phyloP scores from a whole-genome alignment of 2,113 vertebrate species.

The Plestiodon gilberti region DNA sequence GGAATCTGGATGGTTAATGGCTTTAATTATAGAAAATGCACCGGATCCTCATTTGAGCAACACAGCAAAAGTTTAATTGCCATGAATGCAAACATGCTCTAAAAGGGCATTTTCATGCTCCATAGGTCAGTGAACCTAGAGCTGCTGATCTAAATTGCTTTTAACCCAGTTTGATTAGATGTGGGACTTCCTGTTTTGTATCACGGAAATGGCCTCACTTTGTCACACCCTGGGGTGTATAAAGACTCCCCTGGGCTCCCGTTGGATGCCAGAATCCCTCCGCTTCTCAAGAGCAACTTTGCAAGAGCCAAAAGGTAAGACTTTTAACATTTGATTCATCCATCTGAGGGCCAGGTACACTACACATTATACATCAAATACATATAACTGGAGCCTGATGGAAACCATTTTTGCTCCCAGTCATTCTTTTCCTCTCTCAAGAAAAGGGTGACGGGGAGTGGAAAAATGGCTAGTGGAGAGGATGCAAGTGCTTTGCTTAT shows the following conservation, averaged over 20 bases:
- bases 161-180: slow-evolving; percentile 55
- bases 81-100: slow-evolving; percentile 63
- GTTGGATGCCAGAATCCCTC: background rate
- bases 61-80: slow-evolving; percentile 52
- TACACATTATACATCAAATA: background rate
- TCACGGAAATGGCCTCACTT: slow-evolving; percentile 7
- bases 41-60: slow-evolving; percentile 5
- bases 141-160: slow-evolving; percentile 59
- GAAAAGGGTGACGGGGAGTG: background rate
- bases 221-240: background rate
- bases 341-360: background rate
- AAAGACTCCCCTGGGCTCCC: slow-evolving; percentile 6
- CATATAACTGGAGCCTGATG: background rate
- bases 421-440: no score
- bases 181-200: slow-evolving; percentile 58
- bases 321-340: background rate
- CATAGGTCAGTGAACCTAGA: slow-evolving; percentile 47
- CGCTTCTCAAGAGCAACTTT: background rate
- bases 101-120: slow-evolving; percentile 60
- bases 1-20: slow-evolving; percentile 38
- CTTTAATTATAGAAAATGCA: slow-evolving; percentile 3
- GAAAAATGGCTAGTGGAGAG: background rate
- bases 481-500: background rate
- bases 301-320: slow-evolving; percentile 48
- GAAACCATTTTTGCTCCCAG: no score